Base-by-base conservation (phyloP, 2,113 vertebrate genomes). In the Callospermophilus lateralis region DNA sequence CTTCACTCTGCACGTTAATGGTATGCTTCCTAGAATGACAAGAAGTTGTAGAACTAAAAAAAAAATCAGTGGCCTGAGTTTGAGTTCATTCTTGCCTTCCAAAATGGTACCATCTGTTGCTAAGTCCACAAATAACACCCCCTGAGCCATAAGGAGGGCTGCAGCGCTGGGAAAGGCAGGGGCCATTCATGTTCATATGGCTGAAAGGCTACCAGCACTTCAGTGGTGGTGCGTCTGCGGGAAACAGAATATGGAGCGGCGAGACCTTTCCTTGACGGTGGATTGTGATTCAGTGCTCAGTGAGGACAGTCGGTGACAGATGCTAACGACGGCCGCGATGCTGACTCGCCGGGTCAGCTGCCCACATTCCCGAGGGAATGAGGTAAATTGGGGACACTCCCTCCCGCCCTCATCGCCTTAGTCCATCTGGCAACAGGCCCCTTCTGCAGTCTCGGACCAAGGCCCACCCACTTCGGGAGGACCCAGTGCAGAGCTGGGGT, bases 41-140 rank as follows among this genome's bases (percentile, higher is more conserved):
- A 55, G 81, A 92, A 96, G 87, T 86, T 90, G 94, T 72, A 79
- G 87, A 90, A 87, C 91, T 63, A 85, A 89, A 91, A 94, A 89
- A 91, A 92, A 65, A 51, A 70, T 1, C 80, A 53, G 73, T 89
- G 55, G 90, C 45, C 92, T 86, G 70, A 76, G 17, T 70, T 76
- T 63, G 92, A 89, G 95, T 89, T 58, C 94, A 67, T 85, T 79
- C 83, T 96, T 65, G 86, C 86, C 92, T 87, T 81, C 53, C 53
- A 68, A 73, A 93, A 86, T 30, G 34, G 83, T n/a, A 28, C 94
- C 94, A 84, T 89, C 94, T 94, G 83, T 67, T 48, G 48, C 86
- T 65, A 55, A 37, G 45, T 53, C 83, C 67, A 83, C 67, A 73
- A 87, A 83, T 39, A 83, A 58, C 48, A n/a, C n/a, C 55, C 42